A percentile compares a stretch with the other conserved stretches of the same genome.
Evolutionary conservation across 2,888 invertebrate species (phyloP).

Genomic region (Phengaris alcon): DNA sequence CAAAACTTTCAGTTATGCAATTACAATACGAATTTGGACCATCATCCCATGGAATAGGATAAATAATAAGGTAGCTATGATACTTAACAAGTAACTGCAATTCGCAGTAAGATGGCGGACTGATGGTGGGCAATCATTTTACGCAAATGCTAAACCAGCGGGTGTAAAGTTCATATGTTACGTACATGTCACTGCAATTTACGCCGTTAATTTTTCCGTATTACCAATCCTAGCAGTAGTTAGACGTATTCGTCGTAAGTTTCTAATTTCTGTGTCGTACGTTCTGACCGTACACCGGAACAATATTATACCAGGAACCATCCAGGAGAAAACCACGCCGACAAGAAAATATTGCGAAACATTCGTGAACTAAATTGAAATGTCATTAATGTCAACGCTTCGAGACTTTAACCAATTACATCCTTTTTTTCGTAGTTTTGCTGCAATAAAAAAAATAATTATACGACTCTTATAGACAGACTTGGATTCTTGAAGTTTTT

Average conservation of each 20-base stretch:
- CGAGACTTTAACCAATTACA: no score
- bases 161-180: conserved; percentile 13
- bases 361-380: no score
- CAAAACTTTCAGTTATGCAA: background rate
- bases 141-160: background rate
- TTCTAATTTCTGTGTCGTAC: background rate
- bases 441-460: no score
- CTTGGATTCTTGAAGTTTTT: background rate
- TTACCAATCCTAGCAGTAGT: background rate
- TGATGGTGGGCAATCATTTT: conserved; percentile 6
- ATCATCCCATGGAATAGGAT: background rate
- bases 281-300: background rate
- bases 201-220: background rate
- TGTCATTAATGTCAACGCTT: no score
- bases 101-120: background rate
- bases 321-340: no score
- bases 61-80: background rate
- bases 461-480: background rate
- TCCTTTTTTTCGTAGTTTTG: no score
- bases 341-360: no score
- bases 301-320: no score
- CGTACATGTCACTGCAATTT: conserved; percentile 8
- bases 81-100: background rate
- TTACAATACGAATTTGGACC: background rate
- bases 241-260: background rate